A percentile compares a stretch with the other conserved stretches of the same genome.
Conservation (phyloP, 2,113 vertebrate genomes). For the Calypte anna region DNA sequence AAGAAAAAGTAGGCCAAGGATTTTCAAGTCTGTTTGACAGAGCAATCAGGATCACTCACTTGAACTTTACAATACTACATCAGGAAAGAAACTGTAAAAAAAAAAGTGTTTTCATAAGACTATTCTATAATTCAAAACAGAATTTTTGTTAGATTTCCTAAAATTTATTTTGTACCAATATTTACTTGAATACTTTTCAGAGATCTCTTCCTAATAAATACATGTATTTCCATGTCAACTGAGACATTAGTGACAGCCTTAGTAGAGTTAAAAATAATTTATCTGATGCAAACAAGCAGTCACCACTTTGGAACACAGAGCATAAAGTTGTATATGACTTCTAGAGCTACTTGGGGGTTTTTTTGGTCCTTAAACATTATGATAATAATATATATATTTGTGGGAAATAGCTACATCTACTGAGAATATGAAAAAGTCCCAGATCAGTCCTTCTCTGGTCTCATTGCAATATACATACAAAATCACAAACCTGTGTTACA, state of each 20-base stretch:
- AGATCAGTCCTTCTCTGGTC: neutral
- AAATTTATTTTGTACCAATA: neutral
- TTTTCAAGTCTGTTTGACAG: neutral
- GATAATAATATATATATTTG: neutral
- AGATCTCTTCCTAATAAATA: neutral
- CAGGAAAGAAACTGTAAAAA: neutral
- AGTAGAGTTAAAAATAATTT: neutral
- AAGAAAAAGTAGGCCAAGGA: neutral
- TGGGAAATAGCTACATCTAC: neutral
- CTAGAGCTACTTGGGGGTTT: neutral
- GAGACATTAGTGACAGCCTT: neutral
- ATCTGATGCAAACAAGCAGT: neutral
- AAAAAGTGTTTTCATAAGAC: neutral
- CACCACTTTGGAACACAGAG: accelerated
- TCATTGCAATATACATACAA: neutral
- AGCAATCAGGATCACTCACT: neutral
- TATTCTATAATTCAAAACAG: neutral
- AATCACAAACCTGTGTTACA: accelerated
- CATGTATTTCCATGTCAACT: neutral
- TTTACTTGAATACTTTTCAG: neutral
- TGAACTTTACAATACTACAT: neutral
- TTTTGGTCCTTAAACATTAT: neutral
- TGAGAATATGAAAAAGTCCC: neutral
- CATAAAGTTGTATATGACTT: neutral
- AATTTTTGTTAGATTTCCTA: neutral